These are phyloP conservation scores for Subacronicta megacephala DNA, from an alignment of 2,888 invertebrate species.

Conservation along the genomic window DNA sequence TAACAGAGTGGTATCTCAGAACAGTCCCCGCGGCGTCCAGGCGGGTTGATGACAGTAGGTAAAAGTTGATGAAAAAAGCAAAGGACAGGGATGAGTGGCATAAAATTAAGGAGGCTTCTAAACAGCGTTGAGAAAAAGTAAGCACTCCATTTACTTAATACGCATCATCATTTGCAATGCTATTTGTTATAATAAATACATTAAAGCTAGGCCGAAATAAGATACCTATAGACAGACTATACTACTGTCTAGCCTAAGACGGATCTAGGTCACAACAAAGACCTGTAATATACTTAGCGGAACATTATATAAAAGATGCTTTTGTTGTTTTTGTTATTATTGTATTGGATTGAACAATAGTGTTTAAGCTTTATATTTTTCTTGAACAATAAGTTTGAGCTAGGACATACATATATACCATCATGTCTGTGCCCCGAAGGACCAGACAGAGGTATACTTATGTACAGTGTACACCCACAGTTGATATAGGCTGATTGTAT, in stretches of 20 bases:
- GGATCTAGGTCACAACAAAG: conserved; percentile 28
- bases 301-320: conserved; percentile 13
- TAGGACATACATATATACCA: background rate
- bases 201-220: conserved; percentile 29
- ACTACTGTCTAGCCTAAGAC: conserved; percentile 20
- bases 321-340: conserved; percentile 8
- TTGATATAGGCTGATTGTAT: too few species aligned
- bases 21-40: too few species aligned
- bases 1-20: too few species aligned
- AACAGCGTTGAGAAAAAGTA: too few species aligned
- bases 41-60: too few species aligned
- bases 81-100: too few species aligned
- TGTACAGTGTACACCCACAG: too few species aligned
- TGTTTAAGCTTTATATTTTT: conserved; percentile 1
- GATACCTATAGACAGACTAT: conserved; percentile 13
- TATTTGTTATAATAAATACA: conserved; percentile 52
- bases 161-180: conserved; percentile 25
- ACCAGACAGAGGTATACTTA: too few species aligned
- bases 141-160: conserved; percentile 6
- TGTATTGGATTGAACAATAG: conserved; percentile 9
- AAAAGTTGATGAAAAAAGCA: too few species aligned
- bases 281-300: conserved; percentile 20
- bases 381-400: background rate
- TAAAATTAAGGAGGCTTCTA: too few species aligned
- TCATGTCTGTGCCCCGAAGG: too few species aligned